Base-by-base conservation (phyloP, 1,140 invertebrate genomes). In the Alviniconcha marisindica region DNA sequence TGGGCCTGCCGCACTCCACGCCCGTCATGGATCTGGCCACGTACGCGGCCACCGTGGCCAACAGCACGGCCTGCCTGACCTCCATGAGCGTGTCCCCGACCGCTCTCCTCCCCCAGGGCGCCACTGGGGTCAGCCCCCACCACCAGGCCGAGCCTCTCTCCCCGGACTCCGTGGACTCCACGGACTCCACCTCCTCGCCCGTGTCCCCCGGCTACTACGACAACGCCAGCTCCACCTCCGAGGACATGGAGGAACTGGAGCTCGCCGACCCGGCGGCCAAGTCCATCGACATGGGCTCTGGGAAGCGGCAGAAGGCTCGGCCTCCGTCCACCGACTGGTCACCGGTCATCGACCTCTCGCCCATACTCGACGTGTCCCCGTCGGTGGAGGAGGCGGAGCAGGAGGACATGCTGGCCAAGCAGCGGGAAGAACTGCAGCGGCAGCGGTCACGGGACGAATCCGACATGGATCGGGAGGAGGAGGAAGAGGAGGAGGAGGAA, bases 301-400 rank as follows among this genome's bases (percentile, higher is more conserved):
- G 87, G 21, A 91, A 92, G 80, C 87, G 92, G 56, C 93, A 93
- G 83, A 92, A 93, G 84, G 89, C 87, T 4, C 86, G 90, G 56
- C 90, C 91, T 1, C 92, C 91, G 18, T 92, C 92, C 76, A 93
- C 89, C 18, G 94, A 90, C 85, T 94, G 94, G 93, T 94, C 94
- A 2, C 93, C 93, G n/a, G 92, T 94, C 2, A 93, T 93, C 56
- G 94, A 94, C 76, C 88, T 94, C 12, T 94, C 94, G 10, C 94
- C 94, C 1, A 94, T 94, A 54, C 74, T 94, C 73, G 94, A 94
- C 87, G 94, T 94, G 1, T 94, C 94, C 1, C 94, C 94, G 0
- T 94, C 94, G 0, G 82, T 94, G 21, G 94, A 94, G 87, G 91
- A 93, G 69, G 93, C 93, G 10, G 94, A 94, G 82, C 93, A 94